Conservation (phyloP, 2,113 vertebrate genomes). For the Rhagologus leucostigma region DNA sequence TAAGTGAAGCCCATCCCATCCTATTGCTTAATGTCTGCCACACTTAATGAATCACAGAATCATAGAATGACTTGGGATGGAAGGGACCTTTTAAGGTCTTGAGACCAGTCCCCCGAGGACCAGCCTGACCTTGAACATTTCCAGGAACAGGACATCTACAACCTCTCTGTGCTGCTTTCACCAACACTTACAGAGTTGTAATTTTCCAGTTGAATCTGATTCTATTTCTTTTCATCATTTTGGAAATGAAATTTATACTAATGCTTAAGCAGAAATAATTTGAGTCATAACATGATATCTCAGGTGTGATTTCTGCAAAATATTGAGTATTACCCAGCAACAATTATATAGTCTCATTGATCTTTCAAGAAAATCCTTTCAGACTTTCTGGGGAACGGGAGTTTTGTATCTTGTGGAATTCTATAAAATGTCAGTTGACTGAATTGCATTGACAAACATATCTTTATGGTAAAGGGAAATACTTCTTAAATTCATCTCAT, state of each 20-base stretch:
- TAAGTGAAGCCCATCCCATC: neutral
- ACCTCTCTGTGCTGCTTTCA: neutral
- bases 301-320: neutral
- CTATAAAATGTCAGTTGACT: neutral
- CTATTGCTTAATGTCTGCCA: neutral
- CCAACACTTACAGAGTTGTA: neutral
- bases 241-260: neutral
- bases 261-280: neutral
- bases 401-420: neutral
- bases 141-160: too few species aligned
- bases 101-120: neutral
- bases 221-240: neutral
- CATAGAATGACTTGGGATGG: neutral
- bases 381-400: neutral
- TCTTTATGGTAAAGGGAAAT: neutral
- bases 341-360: neutral
- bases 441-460: neutral
- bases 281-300: neutral
- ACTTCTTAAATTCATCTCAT: neutral
- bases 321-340: neutral
- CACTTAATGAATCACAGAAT: neutral
- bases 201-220: neutral
- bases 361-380: neutral
- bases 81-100: neutral
- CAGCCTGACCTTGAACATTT: neutral